A percentile compares a stretch with the other conserved stretches of the same genome.
Evolutionary conservation across 2,113 vertebrate species (phyloP).

Genomic region (Halichoeres trimaculatus): DNA sequence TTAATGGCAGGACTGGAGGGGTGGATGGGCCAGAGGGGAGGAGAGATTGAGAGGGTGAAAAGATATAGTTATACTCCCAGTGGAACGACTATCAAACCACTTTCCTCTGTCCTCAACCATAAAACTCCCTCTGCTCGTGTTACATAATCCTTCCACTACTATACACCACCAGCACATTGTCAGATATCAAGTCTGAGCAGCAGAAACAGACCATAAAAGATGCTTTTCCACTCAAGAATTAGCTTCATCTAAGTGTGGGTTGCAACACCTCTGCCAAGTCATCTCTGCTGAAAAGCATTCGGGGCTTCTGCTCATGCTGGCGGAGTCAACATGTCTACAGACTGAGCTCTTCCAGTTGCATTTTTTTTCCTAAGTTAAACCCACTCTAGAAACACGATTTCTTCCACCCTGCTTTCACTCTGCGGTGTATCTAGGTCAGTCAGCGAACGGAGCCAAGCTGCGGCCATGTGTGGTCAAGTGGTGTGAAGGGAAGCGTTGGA

Average conservation of each 20-base stretch:
- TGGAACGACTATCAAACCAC: slow-evolving; percentile 59
- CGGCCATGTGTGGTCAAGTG: slow-evolving; percentile 59
- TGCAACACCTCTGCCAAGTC: slow-evolving; percentile 66
- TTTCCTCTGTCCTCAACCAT: slow-evolving; percentile 51
- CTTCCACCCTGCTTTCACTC: slow-evolving; percentile 39
- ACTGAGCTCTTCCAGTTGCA: slow-evolving; percentile 28
- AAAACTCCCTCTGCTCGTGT: slow-evolving; percentile 55
- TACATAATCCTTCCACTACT: slow-evolving; percentile 60
- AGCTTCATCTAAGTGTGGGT: slow-evolving; percentile 47
- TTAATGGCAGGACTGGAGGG: slow-evolving; percentile 58
- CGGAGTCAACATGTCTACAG: slow-evolving; percentile 26
- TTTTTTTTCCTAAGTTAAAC: slow-evolving; percentile 37
- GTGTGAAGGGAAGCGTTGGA: slow-evolving; percentile 28
- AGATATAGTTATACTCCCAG: slow-evolving; percentile 56
- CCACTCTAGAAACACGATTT: slow-evolving; percentile 52
- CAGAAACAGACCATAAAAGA: slow-evolving; percentile 27
- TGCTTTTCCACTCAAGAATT: slow-evolving; percentile 53
- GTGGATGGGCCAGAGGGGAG: slow-evolving; percentile 15
- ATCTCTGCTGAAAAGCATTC: slow-evolving; percentile 55
- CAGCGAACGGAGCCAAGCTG: slow-evolving; percentile 29
- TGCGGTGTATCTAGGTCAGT: slow-evolving; percentile 62
- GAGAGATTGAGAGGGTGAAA: slow-evolving; percentile 43
- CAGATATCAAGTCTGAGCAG: slow-evolving; percentile 28
- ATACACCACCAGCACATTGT: slow-evolving; percentile 25
- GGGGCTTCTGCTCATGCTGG: slow-evolving; percentile 51